Evolutionary conservation across 2,113 vertebrate species (phyloP).

Genomic region (Pan troglodytes): NHGRI_mPanTro3-v2.1_pri NC_072403.2:103334001-103334500

Average conservation of each 20-base stretch:
- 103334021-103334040: neutral
- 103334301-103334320: neutral
- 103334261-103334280: neutral
- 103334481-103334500: too few relatives aligned
- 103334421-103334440: too few relatives aligned
- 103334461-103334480: too few relatives aligned
- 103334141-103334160: neutral
- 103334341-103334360: too few relatives aligned
- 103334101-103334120: neutral
- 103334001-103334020: neutral
- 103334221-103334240: neutral
- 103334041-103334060: neutral
- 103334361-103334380: too few relatives aligned
- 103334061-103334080: neutral
- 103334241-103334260: neutral
- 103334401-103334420: too few relatives aligned
- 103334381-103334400: too few relatives aligned
- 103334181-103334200: neutral
- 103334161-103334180: neutral
- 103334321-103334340: neutral
- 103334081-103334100: neutral
- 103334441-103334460: too few relatives aligned
- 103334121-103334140: neutral
- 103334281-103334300: neutral
- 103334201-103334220: neutral